Evolutionary conservation across 2,113 vertebrate species (phyloP).

Genomic region (Gallinago paraguaiae): DNA sequence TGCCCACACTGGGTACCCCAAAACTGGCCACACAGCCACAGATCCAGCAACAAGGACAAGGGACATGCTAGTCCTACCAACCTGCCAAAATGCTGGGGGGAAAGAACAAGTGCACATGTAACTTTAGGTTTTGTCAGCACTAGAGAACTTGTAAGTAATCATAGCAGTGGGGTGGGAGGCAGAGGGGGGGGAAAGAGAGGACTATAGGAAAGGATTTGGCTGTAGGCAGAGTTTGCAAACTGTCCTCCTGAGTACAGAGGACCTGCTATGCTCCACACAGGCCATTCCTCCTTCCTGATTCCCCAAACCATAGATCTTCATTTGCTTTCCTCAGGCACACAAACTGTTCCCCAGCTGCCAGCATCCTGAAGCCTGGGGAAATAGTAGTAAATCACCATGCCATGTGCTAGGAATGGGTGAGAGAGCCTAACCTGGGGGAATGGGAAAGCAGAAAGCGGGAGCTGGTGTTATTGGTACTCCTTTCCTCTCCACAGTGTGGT

Average conservation of each 20-base stretch:
- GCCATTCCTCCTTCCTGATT: neutral
- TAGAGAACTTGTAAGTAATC: rapidly evolving
- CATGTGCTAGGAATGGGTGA: neutral
- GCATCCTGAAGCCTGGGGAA: neutral
- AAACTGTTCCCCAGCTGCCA: neutral
- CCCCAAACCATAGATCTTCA: neutral
- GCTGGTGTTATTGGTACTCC: neutral
- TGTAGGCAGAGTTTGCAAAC: neutral
- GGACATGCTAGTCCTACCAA: neutral
- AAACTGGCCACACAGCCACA: neutral
- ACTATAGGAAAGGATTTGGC: neutral
- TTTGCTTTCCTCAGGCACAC: neutral
- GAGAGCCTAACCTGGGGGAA: neutral
- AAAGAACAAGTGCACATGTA: neutral
- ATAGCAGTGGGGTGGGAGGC: neutral
- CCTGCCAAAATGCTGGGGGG: neutral
- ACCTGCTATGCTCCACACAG: neutral
- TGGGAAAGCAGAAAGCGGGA: neutral
- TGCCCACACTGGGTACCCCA: neutral
- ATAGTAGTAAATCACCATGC: neutral
- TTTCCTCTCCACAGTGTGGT: neutral
- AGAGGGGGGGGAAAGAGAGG: neutral
- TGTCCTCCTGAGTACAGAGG: neutral
- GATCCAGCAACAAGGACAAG: neutral
- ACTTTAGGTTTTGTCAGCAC: neutral